These are phyloP conservation scores for Cynodonichthys magdalenae DNA, from an alignment of 2,797 vertebrate genomes.

Conservation along the genomic window DNA sequence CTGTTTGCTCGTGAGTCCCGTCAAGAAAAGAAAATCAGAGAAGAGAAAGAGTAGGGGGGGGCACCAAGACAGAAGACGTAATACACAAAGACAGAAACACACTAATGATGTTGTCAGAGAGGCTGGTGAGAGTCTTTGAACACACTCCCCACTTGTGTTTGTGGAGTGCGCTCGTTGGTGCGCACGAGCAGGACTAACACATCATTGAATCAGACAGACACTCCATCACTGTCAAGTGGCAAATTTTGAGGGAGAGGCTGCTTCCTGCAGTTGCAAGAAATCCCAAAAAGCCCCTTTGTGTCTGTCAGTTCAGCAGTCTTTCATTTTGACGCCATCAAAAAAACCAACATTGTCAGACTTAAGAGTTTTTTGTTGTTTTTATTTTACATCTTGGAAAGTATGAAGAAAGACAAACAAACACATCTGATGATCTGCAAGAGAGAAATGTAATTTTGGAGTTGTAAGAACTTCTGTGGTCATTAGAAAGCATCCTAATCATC, in stretches of 20 bases:
- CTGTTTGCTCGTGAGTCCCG: constrained; percentile 52
- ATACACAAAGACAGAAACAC: constrained; percentile 66
- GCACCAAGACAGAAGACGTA: constrained; percentile 52
- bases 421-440: constrained; percentile 28
- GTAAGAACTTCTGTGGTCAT: background rate
- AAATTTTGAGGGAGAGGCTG: constrained; percentile 75
- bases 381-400: constrained; percentile 40
- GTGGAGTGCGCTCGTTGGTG: constrained; percentile 29
- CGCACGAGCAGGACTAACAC: constrained; percentile 49
- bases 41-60: constrained; percentile 32
- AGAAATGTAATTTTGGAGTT: constrained; percentile 11
- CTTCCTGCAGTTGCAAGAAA: constrained; percentile 76
- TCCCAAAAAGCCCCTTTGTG: constrained; percentile 77
- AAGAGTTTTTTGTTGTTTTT: constrained; percentile 33
- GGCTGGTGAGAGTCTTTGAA: constrained; percentile 67
- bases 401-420: constrained; percentile 72
- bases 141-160: constrained; percentile 65
- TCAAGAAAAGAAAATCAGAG: constrained; percentile 38
- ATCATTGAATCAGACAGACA: constrained; percentile 68
- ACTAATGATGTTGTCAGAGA: constrained; percentile 80
- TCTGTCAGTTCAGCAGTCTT: constrained; percentile 70
- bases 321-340: constrained; percentile 66
- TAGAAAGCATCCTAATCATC: no score
- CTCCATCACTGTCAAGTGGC: constrained; percentile 80
- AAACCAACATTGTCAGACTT: constrained; percentile 68